Conservation (phyloP, 2,888 invertebrate genomes). For the Pseudococcus longispinus region DNA sequence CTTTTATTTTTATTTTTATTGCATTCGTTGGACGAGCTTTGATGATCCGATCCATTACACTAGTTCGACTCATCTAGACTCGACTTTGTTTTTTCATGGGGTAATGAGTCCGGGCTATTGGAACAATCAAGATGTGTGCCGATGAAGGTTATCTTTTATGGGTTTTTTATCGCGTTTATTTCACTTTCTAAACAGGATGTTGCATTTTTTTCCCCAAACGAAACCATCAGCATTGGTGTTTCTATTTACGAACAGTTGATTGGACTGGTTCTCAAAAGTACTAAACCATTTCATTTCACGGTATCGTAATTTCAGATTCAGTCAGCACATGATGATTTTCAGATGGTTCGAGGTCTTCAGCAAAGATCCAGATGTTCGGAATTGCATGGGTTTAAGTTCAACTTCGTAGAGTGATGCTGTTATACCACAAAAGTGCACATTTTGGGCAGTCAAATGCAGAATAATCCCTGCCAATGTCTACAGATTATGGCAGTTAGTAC, state of each 20-base stretch:
- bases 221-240: background rate
- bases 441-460: too few relatives aligned
- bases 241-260: background rate
- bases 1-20: background rate
- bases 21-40: background rate
- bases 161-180: background rate
- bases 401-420: background rate
- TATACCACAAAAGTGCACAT: too few relatives aligned
- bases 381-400: background rate
- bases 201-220: background rate
- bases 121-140: background rate
- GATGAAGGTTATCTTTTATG: constrained; percentile 28
- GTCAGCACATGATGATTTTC: background rate
- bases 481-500: too few relatives aligned
- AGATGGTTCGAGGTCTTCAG: background rate
- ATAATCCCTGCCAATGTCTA: too few relatives aligned
- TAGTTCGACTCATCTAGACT: background rate
- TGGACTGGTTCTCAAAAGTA: background rate
- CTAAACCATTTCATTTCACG: background rate
- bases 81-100: background rate
- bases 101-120: background rate
- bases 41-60: background rate
- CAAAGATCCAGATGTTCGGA: background rate
- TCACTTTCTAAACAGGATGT: constrained; percentile 33
- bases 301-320: background rate